These are phyloP conservation scores for Calliopum simillimum DNA, from an alignment of 2,888 invertebrate genomes.

Conservation along the genomic window DNA sequence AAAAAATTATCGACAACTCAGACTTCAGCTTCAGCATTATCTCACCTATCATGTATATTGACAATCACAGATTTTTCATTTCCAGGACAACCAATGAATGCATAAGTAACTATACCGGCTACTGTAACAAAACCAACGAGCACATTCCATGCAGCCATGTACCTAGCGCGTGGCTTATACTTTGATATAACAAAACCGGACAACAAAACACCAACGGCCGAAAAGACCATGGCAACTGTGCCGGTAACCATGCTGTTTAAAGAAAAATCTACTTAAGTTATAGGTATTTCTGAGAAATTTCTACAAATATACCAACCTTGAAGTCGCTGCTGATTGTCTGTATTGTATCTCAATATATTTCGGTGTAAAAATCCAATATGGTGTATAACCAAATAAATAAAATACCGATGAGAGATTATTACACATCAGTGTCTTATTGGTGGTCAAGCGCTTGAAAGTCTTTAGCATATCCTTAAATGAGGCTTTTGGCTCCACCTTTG, in stretches of 20 bases:
- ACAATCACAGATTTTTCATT: slow-evolving; percentile 69
- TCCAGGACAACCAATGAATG: slow-evolving; percentile 75
- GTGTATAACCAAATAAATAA: slow-evolving; percentile 78
- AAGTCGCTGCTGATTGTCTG: slow-evolving; percentile 79
- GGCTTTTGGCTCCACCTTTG: slow-evolving; percentile 49
- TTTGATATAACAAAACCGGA: slow-evolving; percentile 76
- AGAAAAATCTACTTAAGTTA: background rate
- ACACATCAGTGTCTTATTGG: slow-evolving; percentile 77
- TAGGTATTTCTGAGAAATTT: background rate
- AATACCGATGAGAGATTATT: slow-evolving; percentile 81
- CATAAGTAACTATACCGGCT: slow-evolving; percentile 74
- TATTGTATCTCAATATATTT: slow-evolving; percentile 88
- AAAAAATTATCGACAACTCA: background rate
- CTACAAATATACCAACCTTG: slow-evolving; percentile 63
- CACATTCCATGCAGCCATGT: slow-evolving; percentile 78
- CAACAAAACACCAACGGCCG: slow-evolving; percentile 76
- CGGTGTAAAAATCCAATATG: slow-evolving; percentile 84
- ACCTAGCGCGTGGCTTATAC: slow-evolving; percentile 75
- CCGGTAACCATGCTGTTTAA: slow-evolving; percentile 76
- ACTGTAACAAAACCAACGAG: slow-evolving; percentile 74
- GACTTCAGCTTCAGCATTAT: slow-evolving; percentile 17
- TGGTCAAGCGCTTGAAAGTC: slow-evolving; percentile 74
- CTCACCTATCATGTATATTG: slow-evolving; percentile 60
- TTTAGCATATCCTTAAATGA: slow-evolving; percentile 73
- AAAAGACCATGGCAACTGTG: slow-evolving; percentile 76